Percentiles rank a stretch among this genome's conserved stretches.
These are phyloP conservation scores for Nomada hirtipes DNA, from an alignment of 2,888 invertebrate genomes.

Conservation along the genomic window DNA sequence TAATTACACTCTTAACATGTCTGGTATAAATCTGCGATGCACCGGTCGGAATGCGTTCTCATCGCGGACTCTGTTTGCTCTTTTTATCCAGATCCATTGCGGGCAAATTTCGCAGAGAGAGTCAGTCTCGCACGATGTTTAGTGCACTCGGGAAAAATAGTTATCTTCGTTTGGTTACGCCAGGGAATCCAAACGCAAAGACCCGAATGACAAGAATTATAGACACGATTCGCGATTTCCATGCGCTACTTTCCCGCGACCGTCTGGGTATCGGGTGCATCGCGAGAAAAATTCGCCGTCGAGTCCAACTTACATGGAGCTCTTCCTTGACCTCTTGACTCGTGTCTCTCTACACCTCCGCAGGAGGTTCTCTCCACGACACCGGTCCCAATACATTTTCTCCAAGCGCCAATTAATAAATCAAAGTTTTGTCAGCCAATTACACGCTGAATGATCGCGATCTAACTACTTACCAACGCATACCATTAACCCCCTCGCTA, in stretches of 20 bases:
- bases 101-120: conserved; percentile 42
- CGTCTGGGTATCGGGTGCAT: conserved; percentile 16
- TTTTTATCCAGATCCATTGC: neutral
- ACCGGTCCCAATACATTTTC: neutral
- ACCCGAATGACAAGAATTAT: conserved; percentile 53
- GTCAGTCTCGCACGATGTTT: conserved; percentile 20
- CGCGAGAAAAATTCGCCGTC: conserved; percentile 6
- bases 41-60: neutral
- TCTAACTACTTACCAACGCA: neutral
- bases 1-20: neutral
- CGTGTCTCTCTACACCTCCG: neutral
- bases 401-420: neutral
- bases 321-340: conserved; percentile 23
- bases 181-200: conserved; percentile 20
- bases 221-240: conserved; percentile 53
- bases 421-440: neutral
- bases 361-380: too few species aligned
- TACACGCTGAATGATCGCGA: neutral
- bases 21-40: too few species aligned
- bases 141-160: conserved; percentile 33
- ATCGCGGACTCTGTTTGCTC: neutral
- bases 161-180: neutral
- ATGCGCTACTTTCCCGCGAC: conserved; percentile 57
- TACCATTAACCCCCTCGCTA: neutral
- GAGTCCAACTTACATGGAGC: neutral